These are phyloP conservation scores for Mesoclemmys tuberculata DNA, from an alignment of 2,113 vertebrate species.

Conservation along the genomic window DNA sequence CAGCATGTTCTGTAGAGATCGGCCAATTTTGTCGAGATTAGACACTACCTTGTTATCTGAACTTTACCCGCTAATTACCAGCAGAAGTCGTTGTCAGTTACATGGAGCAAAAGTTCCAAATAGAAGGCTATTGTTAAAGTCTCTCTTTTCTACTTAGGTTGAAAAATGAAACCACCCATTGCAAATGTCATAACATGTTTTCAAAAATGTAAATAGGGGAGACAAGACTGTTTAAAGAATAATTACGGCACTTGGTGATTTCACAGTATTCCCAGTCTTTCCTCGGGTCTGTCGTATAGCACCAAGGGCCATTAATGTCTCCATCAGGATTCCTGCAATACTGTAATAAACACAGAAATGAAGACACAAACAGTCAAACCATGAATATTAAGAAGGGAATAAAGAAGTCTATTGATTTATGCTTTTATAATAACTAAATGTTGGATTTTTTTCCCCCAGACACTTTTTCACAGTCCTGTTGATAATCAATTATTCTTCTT, in stretches of 20 bases:
- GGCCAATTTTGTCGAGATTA: neutral
- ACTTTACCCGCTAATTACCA: neutral
- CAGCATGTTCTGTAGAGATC: neutral
- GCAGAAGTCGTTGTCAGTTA: neutral
- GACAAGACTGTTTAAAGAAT: constrained; percentile 35
- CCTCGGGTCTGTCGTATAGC: constrained; percentile 87
- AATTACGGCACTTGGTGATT: constrained; percentile 88
- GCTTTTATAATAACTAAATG: neutral
- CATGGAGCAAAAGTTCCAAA: neutral
- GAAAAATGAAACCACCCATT: neutral
- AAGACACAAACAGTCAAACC: neutral
- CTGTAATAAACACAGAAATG: constrained; percentile 68
- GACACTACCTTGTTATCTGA: neutral
- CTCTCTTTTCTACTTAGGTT: neutral
- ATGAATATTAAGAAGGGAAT: neutral
- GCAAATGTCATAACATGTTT: neutral
- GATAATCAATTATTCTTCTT: neutral
- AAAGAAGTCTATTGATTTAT: neutral
- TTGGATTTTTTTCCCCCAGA: neutral
- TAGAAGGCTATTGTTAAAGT: neutral
- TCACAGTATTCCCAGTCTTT: constrained; percentile 94
- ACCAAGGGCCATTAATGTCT: constrained; percentile 95
- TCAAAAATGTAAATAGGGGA: neutral
- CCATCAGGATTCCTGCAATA: constrained; percentile 94
- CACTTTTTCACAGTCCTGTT: neutral